Conservation (phyloP, 1,140 invertebrate genomes). For the Brachystomella parvula region DNA sequence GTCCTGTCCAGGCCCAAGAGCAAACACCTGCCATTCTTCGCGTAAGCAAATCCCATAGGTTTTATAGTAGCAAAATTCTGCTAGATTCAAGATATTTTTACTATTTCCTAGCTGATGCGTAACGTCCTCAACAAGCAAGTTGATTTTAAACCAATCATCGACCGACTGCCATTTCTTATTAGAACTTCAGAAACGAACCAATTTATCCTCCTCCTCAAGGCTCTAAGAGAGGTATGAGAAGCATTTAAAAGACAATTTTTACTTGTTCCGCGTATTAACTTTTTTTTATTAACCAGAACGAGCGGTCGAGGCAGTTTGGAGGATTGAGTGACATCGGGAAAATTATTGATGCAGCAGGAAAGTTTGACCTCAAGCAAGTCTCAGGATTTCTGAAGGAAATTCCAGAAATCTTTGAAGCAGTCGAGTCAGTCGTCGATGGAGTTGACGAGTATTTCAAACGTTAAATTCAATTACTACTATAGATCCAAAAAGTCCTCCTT, state of each 20-base stretch:
- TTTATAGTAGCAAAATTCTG: background rate
- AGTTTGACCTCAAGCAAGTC: constrained; percentile 29
- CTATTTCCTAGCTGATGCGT: constrained; percentile 28
- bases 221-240: constrained; percentile 27
- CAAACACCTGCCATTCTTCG: constrained; percentile 31
- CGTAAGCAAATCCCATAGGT: constrained; percentile 13
- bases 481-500: background rate
- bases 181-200: constrained; percentile 34
- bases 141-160: constrained; percentile 33
- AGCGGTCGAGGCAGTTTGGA: constrained; percentile 24
- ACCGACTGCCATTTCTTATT: constrained; percentile 31
- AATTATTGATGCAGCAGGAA: constrained; percentile 28
- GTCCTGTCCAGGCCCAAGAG: constrained; percentile 27
- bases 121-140: constrained; percentile 32
- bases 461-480: background rate
- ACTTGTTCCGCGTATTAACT: constrained; percentile 4
- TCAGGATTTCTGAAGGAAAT: constrained; percentile 30
- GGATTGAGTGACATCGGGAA: constrained; percentile 27
- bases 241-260: background rate
- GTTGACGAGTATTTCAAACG: constrained; percentile 27
- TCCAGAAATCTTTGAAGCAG: constrained; percentile 32
- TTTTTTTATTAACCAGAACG: background rate
- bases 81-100: constrained; percentile 1
- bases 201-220: constrained; percentile 29
- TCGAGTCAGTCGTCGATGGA: constrained; percentile 31